Evolutionary conservation across 2,797 vertebrate species (phyloP), one percentile per base, ranked within the genome.

Genomic region (Micromesistius poutassou): DNA sequence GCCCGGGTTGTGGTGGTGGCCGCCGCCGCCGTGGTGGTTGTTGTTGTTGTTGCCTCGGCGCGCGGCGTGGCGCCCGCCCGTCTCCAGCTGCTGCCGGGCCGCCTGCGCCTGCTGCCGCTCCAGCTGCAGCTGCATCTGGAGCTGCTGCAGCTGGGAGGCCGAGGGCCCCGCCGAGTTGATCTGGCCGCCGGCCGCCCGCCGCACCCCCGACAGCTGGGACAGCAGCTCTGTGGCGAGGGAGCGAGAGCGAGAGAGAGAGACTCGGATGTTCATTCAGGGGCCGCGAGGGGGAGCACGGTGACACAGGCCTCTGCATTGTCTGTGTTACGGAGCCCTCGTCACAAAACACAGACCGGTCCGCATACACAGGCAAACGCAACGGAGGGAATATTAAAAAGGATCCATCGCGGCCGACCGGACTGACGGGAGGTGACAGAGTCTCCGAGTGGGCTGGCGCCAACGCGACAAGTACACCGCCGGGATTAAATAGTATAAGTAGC

Each of bases 121-220:
- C 78, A 99, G 84, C 94, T 99, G 97, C 93, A 99, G 94, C 86
- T 99, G 98, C 98, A 99, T 99, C 93, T 99, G 98, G 90, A 99
- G 93, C 90, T 99, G 98, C 90, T 99, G 98, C 88, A 99, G 94
- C 89, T 99, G 98, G 40, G 97, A 98, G 78, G 98, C 97, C 1
- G 97, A 98, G 66, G 98, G 97, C 86, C 98, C 97, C 3, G 98
- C 97, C 16, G 97, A 98, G 90, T 98, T 99, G 74, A 99, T 96
- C 88, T 98, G 97, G 77, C 98, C 97, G 86, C 97, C 98, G 30
- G 98, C 96, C 1, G 97, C 97, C 84, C 97, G 97, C 36, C 98
- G 95, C 88, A 99, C 98, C 3, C 97, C 98, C 72, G 97, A 99
- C 81, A 99, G 94, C 94, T 99, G 98, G 89, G 98, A 99, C 90